A percentile compares a stretch with the other conserved stretches of the same genome.
These are phyloP conservation scores for Chanos chanos DNA, from an alignment of 2,797 vertebrate species.

Conservation along the genomic window DNA sequence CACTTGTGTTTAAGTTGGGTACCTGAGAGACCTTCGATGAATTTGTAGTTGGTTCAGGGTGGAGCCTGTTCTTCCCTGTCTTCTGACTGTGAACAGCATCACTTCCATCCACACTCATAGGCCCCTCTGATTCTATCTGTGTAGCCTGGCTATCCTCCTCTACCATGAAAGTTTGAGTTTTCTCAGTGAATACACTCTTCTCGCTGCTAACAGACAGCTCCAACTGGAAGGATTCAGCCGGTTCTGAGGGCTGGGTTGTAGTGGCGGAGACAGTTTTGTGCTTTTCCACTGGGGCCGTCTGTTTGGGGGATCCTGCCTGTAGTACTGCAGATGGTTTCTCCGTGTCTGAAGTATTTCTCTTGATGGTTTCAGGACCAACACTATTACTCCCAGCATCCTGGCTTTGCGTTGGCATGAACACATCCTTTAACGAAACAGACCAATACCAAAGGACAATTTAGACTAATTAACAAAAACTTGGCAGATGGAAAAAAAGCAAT, in stretches of 20 bases:
- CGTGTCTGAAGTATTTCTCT: slow-evolving; percentile 36
- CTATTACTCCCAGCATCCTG: slow-evolving; percentile 60
- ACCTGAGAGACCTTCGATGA: slow-evolving; percentile 28
- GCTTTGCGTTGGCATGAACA: slow-evolving; percentile 86
- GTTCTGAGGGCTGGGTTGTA: slow-evolving; percentile 36
- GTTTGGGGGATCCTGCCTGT: slow-evolving; percentile 50
- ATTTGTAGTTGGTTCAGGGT: neutral
- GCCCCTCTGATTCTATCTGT: slow-evolving; percentile 66
- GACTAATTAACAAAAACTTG: neutral
- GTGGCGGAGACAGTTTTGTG: slow-evolving; percentile 24
- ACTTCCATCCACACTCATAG: slow-evolving; percentile 20
- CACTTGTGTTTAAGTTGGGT: slow-evolving; percentile 12
- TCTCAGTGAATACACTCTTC: slow-evolving; percentile 48
- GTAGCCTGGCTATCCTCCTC: slow-evolving; percentile 76
- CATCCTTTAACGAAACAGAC: slow-evolving; percentile 71
- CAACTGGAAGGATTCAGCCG: slow-evolving; percentile 66
- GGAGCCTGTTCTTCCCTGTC: slow-evolving; percentile 18
- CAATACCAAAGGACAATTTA: neutral
- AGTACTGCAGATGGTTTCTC: slow-evolving; percentile 44
- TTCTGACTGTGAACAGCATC: slow-evolving; percentile 42
- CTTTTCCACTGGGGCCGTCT: slow-evolving; percentile 26
- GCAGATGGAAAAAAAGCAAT: neutral
- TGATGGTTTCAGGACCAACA: slow-evolving; percentile 37
- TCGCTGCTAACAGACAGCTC: slow-evolving; percentile 74
- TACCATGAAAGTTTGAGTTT: slow-evolving; percentile 38